Percentiles rank a stretch among this genome's conserved stretches.
These are phyloP conservation scores for Salpingus planirostris DNA, from an alignment of 2,888 invertebrate species.

Conservation along the genomic window DNA sequence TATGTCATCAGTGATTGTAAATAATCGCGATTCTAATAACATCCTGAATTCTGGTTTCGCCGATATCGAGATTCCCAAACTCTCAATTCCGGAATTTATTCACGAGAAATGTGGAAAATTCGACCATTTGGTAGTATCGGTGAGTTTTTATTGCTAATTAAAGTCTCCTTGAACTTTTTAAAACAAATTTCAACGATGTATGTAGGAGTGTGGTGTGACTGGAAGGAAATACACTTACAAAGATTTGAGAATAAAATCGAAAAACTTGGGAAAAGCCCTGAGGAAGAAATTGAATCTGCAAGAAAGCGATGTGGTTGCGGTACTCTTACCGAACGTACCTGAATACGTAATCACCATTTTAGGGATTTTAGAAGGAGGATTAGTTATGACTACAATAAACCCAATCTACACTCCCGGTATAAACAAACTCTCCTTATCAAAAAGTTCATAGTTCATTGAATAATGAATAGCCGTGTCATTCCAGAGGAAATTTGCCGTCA, in stretches of 20 bases:
- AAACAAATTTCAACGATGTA: background rate
- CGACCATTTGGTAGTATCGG: background rate
- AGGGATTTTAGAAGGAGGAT: constrained; percentile 61
- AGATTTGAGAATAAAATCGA: constrained; percentile 53
- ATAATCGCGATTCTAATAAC: too few relatives aligned
- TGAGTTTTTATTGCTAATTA: too few relatives aligned
- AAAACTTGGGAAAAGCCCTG: constrained; percentile 45
- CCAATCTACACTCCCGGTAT: constrained; percentile 55
- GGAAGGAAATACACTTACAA: constrained; percentile 62
- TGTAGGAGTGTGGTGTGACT: constrained; percentile 31
- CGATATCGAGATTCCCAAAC: too few relatives aligned
- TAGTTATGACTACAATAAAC: constrained; percentile 60
- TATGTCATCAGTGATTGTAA: too few relatives aligned
- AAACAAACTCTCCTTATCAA: too few relatives aligned
- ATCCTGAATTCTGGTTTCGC: too few relatives aligned
- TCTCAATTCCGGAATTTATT: constrained; percentile 2
- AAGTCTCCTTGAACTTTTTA: too few relatives aligned
- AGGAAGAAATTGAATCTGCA: constrained; percentile 52
- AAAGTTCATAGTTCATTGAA: constrained; percentile 6
- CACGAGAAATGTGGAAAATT: constrained; percentile 3
- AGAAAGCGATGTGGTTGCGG: constrained; percentile 51
- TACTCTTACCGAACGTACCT: constrained; percentile 67
- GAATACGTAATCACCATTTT: constrained; percentile 58
- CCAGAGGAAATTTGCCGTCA: constrained; percentile 65
- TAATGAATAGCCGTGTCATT: too few relatives aligned